phyloP scores from a whole-genome alignment of 2,888 invertebrate genomes.

The Marasmarcha lunaedactyla region DNA sequence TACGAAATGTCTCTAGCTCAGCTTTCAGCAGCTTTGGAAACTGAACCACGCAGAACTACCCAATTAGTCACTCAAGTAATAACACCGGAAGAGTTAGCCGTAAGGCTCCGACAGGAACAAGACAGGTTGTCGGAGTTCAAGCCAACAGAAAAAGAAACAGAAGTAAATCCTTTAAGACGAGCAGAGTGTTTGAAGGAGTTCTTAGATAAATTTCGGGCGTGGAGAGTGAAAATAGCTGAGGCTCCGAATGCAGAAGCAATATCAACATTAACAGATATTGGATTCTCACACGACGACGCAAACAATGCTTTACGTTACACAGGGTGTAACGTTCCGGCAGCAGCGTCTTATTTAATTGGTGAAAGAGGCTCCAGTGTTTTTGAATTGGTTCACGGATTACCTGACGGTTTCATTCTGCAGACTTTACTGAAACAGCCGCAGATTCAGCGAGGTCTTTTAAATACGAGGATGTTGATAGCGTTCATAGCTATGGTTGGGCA shows the following conservation, averaged over 20 bases:
- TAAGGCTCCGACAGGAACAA: constrained; percentile 22
- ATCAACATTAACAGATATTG: constrained; percentile 38
- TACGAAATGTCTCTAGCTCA: constrained; percentile 48
- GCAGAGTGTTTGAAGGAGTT: constrained; percentile 49
- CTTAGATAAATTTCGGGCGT: constrained; percentile 47
- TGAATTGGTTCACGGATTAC: constrained; percentile 48
- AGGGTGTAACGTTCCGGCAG: constrained; percentile 53
- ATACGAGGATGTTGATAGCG: constrained; percentile 55
- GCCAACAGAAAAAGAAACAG: constrained; percentile 10
- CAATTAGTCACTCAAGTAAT: constrained; percentile 39
- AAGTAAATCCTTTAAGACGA: constrained; percentile 30
- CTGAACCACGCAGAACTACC: constrained; percentile 22
- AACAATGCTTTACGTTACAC: constrained; percentile 42
- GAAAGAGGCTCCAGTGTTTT: constrained; percentile 56
- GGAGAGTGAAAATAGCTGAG: constrained; percentile 41
- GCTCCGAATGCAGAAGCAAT: constrained; percentile 41
- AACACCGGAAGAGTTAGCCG: constrained; percentile 51
- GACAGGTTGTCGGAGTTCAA: background rate
- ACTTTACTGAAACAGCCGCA: constrained; percentile 52
- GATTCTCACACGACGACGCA: constrained; percentile 39
- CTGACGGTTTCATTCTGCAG: constrained; percentile 46
- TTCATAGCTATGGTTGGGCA: constrained; percentile 61
- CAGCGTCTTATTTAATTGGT: constrained; percentile 53
- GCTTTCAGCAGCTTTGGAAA: constrained; percentile 42
- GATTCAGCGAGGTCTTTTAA: constrained; percentile 51